Base-by-base conservation (phyloP, 2,113 vertebrate genomes). In the Rhea pennata region DNA sequence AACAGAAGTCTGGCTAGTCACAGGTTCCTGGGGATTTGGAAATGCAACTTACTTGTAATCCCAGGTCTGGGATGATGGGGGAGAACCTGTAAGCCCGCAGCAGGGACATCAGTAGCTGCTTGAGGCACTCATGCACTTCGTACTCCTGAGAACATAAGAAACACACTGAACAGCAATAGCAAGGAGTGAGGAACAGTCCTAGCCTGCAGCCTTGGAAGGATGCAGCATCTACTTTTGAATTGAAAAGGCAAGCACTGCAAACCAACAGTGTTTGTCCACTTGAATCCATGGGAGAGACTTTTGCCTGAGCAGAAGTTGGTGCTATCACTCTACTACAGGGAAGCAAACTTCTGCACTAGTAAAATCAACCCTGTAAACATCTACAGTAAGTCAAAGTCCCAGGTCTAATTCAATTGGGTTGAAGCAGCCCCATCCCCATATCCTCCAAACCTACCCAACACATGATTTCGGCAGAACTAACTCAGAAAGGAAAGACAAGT, bases 61-160 rank as follows among this genome's bases (percentile, higher is more conserved):
- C 98, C 65, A 99, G 97, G 97, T 99, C 99, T 59, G 99, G 99
- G 93, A 99, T 99, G 90, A 99, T 99, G 69, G 99, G 99, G 4
- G 99, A 99, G 97, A 99, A 99, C 33, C 99, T 99, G 94, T 99
- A 99, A 4, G 99, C 99, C 54, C 99, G 98, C 74, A 99, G 98
- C 67, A 99, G 97, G 9, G 99, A 99, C 99, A 99, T 99, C 99
- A 99, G 98, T 93, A 99, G 95, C 97, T 99, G 99, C 96, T 99
- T 99, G 96, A 99, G 98, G 95, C 99, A 99, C 94, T 99, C 99
- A 2, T 98, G 99, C 10, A 99, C 98, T 96, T 99, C 99, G 10
- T 99, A 99, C 84, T 99, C 99, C 99, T 99, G 85, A 91, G 73
- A 48, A 87, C 90, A 81, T 62, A 80, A 93, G 39, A 87, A 95